phyloP scores from a whole-genome alignment of 2,113 vertebrate genomes.

The Murina feae region DNA sequence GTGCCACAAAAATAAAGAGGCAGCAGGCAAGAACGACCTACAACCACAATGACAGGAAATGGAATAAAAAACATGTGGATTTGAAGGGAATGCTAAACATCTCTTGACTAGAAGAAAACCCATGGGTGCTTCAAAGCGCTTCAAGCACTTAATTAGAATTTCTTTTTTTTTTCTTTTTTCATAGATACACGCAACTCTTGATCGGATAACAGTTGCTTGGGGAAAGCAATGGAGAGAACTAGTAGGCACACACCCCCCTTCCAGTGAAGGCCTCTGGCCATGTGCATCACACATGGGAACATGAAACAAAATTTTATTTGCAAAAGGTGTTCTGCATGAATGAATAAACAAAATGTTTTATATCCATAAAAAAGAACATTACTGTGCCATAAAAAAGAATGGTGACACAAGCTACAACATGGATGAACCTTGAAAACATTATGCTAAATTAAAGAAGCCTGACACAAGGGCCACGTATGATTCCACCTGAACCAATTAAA shows the following conservation, averaged over 20 bases:
- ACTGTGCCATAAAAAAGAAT: neutral
- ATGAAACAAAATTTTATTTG: neutral
- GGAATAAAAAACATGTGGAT: neutral
- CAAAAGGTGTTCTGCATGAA: neutral
- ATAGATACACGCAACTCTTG: neutral
- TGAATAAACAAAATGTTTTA: neutral
- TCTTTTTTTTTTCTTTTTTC: neutral
- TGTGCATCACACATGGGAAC: neutral
- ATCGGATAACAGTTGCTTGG: neutral
- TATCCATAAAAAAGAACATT: neutral
- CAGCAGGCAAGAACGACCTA: neutral
- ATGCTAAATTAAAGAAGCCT: neutral
- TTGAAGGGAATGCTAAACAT: neutral
- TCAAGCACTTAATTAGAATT: neutral
- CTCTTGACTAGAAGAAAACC: neutral
- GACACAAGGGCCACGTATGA: neutral
- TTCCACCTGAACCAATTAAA: neutral
- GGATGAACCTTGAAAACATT: neutral
- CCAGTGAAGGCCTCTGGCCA: neutral
- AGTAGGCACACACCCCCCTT: neutral
- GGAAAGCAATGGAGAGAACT: neutral
- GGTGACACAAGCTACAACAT: neutral
- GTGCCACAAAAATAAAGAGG: neutral
- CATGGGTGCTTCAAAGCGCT: neutral
- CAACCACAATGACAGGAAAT: neutral